Evolutionary conservation across 1,140 invertebrate species (phyloP), one percentile per base, ranked within the genome.

Genomic region (Orius laevigatus): DNA sequence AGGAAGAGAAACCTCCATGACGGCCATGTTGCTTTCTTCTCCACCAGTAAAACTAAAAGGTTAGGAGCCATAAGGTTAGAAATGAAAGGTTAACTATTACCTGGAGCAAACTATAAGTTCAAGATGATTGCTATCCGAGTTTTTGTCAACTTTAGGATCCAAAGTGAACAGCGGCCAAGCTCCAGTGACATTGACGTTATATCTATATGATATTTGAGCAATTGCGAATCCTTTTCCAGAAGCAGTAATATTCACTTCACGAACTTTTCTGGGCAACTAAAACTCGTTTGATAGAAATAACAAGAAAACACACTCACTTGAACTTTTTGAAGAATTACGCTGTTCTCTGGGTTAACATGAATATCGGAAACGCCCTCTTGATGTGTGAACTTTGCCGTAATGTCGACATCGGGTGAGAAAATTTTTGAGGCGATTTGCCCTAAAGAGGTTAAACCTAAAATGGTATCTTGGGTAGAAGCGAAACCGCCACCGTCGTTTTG

Each of bases 91-190:
- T 12, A 33, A 12, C 14, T 59, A 62, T 60, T 67, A 84, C 81
- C 77, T 78, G 51, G 78, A 79, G 59, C 90, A 95, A 52, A 91
- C 74, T 11, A 86, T 87, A 1, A 96, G 67, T 60, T 89, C 81
- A 40, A 95, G 66, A 55, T 87, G 80, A 61, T 90, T 76, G 8
- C 73, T 68, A 55, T 85, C 82, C 0, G 87, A 89, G 54, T 81
- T 84, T 55, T 79, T 80, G 62, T 90, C 84, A 2, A 93, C 76
- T 53, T 90, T 78, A 9, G 87, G 88, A 66, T 92, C 88, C 3
- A 94, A 67, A 5, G 78, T 82, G 63, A 92, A 95, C 14, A 88
- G 68, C 1, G 90, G 89, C 75, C 82, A 87, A 12, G 87, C 79
- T 9, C 81, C 85, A 12, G 88, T 90, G 4, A 91, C 85, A 62